These are phyloP conservation scores for Drosophila punjabiensis DNA, from an alignment of 1,140 invertebrate species.

Conservation along the genomic window DNA sequence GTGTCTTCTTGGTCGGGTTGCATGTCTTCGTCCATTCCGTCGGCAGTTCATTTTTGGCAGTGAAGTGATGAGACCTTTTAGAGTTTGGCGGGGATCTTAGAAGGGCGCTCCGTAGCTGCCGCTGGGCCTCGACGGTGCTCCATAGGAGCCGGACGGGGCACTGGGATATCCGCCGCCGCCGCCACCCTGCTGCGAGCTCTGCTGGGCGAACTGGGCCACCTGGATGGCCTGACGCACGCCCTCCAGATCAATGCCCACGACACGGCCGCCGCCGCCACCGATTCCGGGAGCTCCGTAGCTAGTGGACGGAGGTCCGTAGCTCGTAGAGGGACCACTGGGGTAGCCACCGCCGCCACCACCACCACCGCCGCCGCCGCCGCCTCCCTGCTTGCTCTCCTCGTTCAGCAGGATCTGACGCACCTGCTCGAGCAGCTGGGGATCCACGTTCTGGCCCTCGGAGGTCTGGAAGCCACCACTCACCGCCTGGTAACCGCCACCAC, in stretches of 20 bases:
- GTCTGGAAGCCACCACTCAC: conserved; percentile 91
- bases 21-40: conserved; percentile 54
- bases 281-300: conserved; percentile 87
- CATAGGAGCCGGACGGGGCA: conserved; percentile 84
- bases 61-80: conserved; percentile 48
- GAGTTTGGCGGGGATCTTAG: conserved; percentile 66
- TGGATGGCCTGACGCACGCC: conserved; percentile 89
- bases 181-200: conserved; percentile 83
- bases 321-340: conserved; percentile 85
- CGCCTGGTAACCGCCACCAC: conserved; percentile 90
- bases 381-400: conserved; percentile 89
- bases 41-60: conserved; percentile 77
- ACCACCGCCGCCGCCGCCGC: conserved; percentile 84
- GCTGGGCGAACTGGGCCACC: conserved; percentile 88
- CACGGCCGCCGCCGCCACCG: conserved; percentile 87
- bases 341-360: conserved; percentile 85
- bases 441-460: conserved; percentile 92
- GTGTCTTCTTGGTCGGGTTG: conserved; percentile 45
- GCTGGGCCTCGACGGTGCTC: conserved; percentile 81
- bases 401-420: conserved; percentile 92
- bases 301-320: conserved; percentile 87
- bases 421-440: conserved; percentile 91
- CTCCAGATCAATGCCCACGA: conserved; percentile 89
- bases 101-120: conserved; percentile 85
- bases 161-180: conserved; percentile 81